A percentile compares a stretch with the other conserved stretches of the same genome.
These are phyloP conservation scores for Helarctos malayanus DNA, from an alignment of 2,797 vertebrate species.

Conservation along the genomic window DNA sequence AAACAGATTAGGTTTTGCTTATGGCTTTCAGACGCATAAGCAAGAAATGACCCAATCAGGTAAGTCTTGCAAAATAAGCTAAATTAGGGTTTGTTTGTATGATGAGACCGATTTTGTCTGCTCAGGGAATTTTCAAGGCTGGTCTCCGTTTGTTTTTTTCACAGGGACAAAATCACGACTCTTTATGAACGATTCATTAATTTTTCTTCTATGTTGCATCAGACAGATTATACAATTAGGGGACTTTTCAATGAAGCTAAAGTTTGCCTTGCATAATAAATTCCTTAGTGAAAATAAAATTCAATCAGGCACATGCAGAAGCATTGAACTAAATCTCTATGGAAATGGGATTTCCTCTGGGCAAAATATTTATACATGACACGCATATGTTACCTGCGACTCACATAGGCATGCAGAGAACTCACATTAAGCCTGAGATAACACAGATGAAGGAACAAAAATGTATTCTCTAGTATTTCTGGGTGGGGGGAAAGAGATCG, in stretches of 20 bases:
- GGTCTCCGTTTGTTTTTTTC: background rate
- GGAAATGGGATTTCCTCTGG: constrained; percentile 42
- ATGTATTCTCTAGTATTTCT: background rate
- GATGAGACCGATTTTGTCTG: background rate
- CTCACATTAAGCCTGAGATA: background rate
- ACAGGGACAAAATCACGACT: background rate
- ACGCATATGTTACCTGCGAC: background rate
- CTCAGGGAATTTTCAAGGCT: background rate
- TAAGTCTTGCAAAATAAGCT: background rate
- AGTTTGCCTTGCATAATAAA: constrained; percentile 40
- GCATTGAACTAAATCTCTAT: constrained; percentile 27
- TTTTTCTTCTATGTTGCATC: constrained; percentile 12
- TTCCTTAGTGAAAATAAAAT: background rate
- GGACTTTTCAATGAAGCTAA: background rate
- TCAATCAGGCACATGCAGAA: constrained; percentile 50
- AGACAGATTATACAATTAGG: background rate
- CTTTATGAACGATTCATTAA: background rate
- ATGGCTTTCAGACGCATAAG: background rate
- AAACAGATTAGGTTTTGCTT: background rate
- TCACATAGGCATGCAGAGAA: background rate
- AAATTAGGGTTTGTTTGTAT: background rate
- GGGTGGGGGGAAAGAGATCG: background rate
- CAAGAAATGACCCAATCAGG: background rate
- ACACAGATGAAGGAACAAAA: background rate
- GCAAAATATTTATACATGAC: constrained; percentile 51